Percentiles rank a stretch among this genome's conserved stretches.
Conservation (phyloP, 2,797 vertebrate species). For the Heliangelus exortis region DNA sequence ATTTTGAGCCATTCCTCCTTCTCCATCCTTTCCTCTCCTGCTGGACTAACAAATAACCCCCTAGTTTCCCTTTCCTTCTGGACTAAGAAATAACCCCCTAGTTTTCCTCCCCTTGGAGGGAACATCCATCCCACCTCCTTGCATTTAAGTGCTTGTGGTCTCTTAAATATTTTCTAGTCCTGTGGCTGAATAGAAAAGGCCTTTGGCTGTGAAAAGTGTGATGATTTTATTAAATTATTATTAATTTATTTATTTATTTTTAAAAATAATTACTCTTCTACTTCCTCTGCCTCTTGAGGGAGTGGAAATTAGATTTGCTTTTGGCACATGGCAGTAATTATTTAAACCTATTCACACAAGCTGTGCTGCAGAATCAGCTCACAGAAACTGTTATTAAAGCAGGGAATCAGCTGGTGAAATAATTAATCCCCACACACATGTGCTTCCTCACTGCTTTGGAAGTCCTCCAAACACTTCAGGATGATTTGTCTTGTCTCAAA, state of each 20-base stretch:
- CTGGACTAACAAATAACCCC: neutral
- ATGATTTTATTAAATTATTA: neutral
- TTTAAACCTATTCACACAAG: neutral
- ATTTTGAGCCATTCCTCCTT: neutral
- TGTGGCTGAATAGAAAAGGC: neutral
- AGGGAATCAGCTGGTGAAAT: neutral
- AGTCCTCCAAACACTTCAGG: neutral
- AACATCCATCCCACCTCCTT: neutral
- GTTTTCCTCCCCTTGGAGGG: neutral
- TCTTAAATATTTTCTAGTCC: neutral
- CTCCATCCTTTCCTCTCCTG: too few relatives aligned
- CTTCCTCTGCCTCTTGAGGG: neutral
- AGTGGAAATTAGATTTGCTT: constrained; percentile 38
- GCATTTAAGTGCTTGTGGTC: neutral
- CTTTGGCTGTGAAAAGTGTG: neutral
- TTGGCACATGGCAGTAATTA: neutral
- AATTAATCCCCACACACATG: neutral
- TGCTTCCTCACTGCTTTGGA: neutral
- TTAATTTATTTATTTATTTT: neutral
- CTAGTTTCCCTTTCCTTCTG: neutral
- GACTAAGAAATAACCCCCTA: neutral
- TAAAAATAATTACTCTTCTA: neutral
- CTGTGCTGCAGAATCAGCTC: rapidly evolving
- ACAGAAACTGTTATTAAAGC: constrained; percentile 1
- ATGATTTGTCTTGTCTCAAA: neutral